Base-by-base conservation (phyloP, 1,140 invertebrate species). In the Heliconius himera region DNA sequence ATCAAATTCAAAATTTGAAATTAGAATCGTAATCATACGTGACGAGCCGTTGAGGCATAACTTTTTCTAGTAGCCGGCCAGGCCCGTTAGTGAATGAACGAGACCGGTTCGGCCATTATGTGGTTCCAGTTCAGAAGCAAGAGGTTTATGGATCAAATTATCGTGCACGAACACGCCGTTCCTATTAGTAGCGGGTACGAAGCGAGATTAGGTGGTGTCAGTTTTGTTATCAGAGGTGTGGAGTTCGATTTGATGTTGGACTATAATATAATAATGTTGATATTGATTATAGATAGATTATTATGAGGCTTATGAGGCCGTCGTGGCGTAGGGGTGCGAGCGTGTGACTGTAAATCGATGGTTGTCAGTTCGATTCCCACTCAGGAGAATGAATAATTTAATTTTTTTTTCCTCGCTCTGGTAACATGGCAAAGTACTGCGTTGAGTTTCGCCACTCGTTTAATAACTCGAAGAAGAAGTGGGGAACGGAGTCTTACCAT, bases 51-150 rank as follows among this genome's bases (percentile, higher is more conserved):
- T 78, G 81, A 80, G 79, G 81, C 80, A 79, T 76, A 83, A 84
- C 70, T 84, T 88, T 87, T 85, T 85, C 81, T 85, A 81, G 80
- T 82, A 80, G 76, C 73, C 77, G 71, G 83, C 80, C 85, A 81
- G 81, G 87, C 78, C 86, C 88, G 90, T 89, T 90, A 90, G 85
- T 91, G 91, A 93, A 92, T 92, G 91, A 89, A 89, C 84, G 78
- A 74, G 86, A 93, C 91, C 91, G 91, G 91, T 93, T 93, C 84
- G 80, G 73, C 81, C 85, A 85, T 90, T 91, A 85, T 87, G 88
- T 88, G 87, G 81, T 81, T 82, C 83, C 82, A 85, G 83, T 87
- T 89, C 87, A 86, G 87, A 87, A 88, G 85, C 84, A 87, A 83
- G 80, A 79, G 79, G 82, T 83, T 87, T 87, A 85, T 86, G 84